Percentiles rank a stretch among this genome's conserved stretches.
Evolutionary conservation across 2,113 vertebrate species (phyloP).

Genomic region (Vulpes ferrilata): DNA sequence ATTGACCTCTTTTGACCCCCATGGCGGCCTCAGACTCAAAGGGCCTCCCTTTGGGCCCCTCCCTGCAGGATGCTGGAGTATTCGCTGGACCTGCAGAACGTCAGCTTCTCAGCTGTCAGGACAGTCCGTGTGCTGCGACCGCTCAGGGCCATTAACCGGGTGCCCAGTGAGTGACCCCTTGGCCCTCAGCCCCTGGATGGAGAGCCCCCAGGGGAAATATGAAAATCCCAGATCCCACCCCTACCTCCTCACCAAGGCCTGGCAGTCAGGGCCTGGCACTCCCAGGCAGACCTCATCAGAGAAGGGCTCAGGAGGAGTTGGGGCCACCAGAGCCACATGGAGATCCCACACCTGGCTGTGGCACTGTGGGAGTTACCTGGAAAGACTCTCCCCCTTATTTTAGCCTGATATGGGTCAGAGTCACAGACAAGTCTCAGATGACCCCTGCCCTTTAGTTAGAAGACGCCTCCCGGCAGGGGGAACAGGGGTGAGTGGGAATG

Average conservation of each 20-base stretch:
- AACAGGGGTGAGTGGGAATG: background rate
- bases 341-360: background rate
- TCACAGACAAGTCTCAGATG: slow-evolving; percentile 29
- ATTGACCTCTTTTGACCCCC: slow-evolving; percentile 37
- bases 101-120: slow-evolving; percentile 97
- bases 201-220: slow-evolving; percentile 45
- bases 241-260: background rate
- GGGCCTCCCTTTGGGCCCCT: slow-evolving; percentile 70
- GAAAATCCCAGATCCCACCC: background rate
- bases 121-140: slow-evolving; percentile 98
- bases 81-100: slow-evolving; percentile 98
- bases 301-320: background rate
- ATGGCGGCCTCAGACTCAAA: slow-evolving; percentile 66
- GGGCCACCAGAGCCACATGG: background rate
- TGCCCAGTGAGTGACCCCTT: slow-evolving; percentile 93
- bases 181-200: slow-evolving; percentile 52
- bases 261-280: background rate
- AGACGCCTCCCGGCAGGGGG: background rate
- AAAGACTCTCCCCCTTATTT: background rate
- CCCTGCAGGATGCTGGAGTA: slow-evolving; percentile 97
- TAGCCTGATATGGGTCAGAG: background rate
- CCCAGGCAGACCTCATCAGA: background rate
- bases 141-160: slow-evolving; percentile 98
- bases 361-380: background rate
- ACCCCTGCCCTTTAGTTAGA: background rate